Evolutionary conservation across 2,113 vertebrate genomes (phyloP), one percentile per base, ranked within the genome.

Genomic region (Erpornis zantholeuca): DNA sequence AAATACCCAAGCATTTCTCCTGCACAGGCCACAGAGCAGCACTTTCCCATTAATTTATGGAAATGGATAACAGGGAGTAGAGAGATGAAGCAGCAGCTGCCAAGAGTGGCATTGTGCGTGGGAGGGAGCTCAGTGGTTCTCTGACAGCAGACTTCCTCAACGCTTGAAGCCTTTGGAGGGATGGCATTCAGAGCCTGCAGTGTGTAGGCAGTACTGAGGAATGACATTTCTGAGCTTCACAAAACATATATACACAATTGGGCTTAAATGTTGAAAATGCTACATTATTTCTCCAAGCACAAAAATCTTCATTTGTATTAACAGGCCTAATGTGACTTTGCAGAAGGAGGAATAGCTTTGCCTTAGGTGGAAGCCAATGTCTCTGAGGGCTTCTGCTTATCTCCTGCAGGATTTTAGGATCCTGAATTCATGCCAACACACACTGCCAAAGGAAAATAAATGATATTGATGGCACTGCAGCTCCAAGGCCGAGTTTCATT

Each of bases 81-180:
- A 63, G 85, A 45, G 86, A 40, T 7, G 64, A 31, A 70, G 88
- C 50, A 73, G 50, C 52, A 77, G 79, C 76, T 96, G 95, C 89
- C 94, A 94, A 36, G 82, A 81, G 80, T 1, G 6, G 82, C 28
- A 4, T 3, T 52, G 59, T 73, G 71, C 0, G 68, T 86, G 68
- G 90, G 90, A 92, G 68, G 85, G 80, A 94, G 92, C 90, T 86
- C 85, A 1, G 68, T 49, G 82, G 3, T 17, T 25, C 91, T 77
- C 89, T 84, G 80, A 92, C 65, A 95, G 93, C 83, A 94, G 82
- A 70, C 63, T 91, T 95, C 91, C 92, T 36, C 31, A 73, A 4
- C 0, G 1, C 83, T 64, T 60, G 2, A 13, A 97, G 88, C 20
- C 92, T 65, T 36, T 25, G 79, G 61, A 79, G 28, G 45, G 14